Evolutionary conservation across 1,140 invertebrate genomes (phyloP), one percentile per base, ranked within the genome.

Genomic region (Stegodyphus dumicola): DNA sequence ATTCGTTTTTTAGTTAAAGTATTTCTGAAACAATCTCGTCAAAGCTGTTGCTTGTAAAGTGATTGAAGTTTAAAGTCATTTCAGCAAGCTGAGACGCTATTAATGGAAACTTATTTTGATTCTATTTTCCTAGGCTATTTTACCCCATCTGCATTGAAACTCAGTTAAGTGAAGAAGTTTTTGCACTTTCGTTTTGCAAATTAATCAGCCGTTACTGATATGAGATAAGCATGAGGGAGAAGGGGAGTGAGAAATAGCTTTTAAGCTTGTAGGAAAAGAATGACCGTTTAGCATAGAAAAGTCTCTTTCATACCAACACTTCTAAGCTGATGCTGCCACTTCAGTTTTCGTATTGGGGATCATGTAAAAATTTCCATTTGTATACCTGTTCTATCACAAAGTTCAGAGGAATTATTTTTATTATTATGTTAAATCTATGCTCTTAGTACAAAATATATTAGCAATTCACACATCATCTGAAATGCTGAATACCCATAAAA

Each of bases 1-100:
- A 33, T 33, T 33, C 33, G 33, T 33, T 33, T 33, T 33, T 33
- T 33, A 1, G 1, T 60, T 60, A 67, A 67, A 67, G n/a, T 15
- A 18, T 7, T 67, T n/a, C 2, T 17, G 13, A 15, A 77, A 77
- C 56, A 77, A 77, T 7, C 56, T 65, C 15, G 75, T 77, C 65
- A 65, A 77, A 77, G 75, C 75, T 75, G 73, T 75, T 11, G 73
- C 73, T 75, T 6, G 18, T 18, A 33, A 79, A 70, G 48, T 79
- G 77, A 79, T 79, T 53, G 66, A 49, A 13, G 75, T 77, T 66
- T 65, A 69, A 54, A 79, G 77, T 70, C 66, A 79, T 79, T 79
- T 70, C 51, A 7, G 65, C 77, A 79, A 79, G 77, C 77, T 79
- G 77, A 79, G 65, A 6, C 7, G 77, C 77, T 79, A 79, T 79